Evolutionary conservation across 2,888 invertebrate genomes (phyloP).

Genomic region (Invenusta paracnida): DNA sequence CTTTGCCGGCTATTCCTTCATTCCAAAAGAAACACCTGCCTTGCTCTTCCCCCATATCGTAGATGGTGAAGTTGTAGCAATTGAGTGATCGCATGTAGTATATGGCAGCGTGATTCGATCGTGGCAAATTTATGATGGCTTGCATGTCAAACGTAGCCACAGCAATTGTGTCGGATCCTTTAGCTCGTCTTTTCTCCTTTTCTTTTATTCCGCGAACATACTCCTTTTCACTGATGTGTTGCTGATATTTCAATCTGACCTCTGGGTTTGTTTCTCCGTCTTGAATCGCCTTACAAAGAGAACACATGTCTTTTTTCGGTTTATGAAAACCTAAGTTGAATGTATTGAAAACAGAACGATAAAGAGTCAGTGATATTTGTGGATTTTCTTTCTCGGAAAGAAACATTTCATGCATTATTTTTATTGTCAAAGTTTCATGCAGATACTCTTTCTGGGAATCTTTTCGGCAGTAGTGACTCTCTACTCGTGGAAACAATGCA

Average conservation of each 20-base stretch:
- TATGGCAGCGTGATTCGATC: not conserved
- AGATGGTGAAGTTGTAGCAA: not conserved
- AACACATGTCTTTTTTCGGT: not conserved
- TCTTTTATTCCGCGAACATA: not conserved
- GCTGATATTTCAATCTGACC: not conserved
- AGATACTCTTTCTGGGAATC: not conserved
- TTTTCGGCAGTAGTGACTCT: not conserved
- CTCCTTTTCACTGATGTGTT: not conserved
- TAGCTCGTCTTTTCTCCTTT: not conserved
- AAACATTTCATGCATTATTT: not conserved
- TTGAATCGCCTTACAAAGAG: no score
- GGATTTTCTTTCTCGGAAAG: no score
- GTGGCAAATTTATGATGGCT: not conserved
- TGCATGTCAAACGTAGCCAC: not conserved
- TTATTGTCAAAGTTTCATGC: not conserved
- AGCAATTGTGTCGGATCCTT: not conserved
- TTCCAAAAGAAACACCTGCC: not conserved
- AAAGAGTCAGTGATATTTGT: no score
- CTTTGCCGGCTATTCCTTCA: not conserved
- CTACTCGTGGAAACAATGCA: not conserved
- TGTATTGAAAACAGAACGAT: not conserved
- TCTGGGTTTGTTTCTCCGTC: not conserved
- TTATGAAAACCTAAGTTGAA: not conserved
- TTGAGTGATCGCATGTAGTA: not conserved
- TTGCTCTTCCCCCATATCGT: not conserved